Base-by-base conservation (phyloP, 2,113 vertebrate genomes). In the Corythornis cristatus region DNA sequence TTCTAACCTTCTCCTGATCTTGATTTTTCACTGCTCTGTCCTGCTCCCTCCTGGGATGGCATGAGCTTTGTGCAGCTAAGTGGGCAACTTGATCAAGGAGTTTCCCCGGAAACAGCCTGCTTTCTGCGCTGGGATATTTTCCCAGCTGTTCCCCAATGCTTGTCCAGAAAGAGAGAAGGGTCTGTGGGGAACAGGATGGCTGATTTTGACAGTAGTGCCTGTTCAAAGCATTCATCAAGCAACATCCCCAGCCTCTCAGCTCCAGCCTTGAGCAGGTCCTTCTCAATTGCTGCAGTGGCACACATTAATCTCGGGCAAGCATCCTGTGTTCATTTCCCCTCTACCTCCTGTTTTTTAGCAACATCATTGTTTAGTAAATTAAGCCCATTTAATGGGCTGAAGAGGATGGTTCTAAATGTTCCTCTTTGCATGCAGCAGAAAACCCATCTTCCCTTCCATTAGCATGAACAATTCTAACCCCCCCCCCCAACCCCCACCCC, bases 381-480 rank as follows among this genome's bases (percentile, higher is more conserved):
- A 93, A 95, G 87, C 75, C 88, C 89, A 93, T 94, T 93, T 97
- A 96, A 88, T 94, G 96, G 91, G 74, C 80, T 94, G 79, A 94
- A 96, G 92, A 96, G 89, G 78, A 90, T n/a, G 12, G 68, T 94
- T 90, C 89, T 95, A 94, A 97, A 96, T 93, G 92, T 90, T 95
- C 64, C 45, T 90, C 65, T 94, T 91, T 93, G 88, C 89, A 58
- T 89, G 83, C 90, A 94, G 96, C 93, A 95, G 85, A 97, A 97
- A 97, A 89, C 70, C 89, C 93, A 96, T 96, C 93, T 95, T 94
- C 71, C 73, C 78, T 90, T 90, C 96, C 96, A 97, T 97, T 97
- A 97, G 91, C 86, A 79, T 93, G 96, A 96, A 95, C 89, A 89
- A 95, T 95, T 96, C 35, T 7, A 7, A 7, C 35, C 35, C 35